These are phyloP conservation scores for Tapirus indicus DNA, from an alignment of 2,797 vertebrate species.

Conservation along the genomic window DNA sequence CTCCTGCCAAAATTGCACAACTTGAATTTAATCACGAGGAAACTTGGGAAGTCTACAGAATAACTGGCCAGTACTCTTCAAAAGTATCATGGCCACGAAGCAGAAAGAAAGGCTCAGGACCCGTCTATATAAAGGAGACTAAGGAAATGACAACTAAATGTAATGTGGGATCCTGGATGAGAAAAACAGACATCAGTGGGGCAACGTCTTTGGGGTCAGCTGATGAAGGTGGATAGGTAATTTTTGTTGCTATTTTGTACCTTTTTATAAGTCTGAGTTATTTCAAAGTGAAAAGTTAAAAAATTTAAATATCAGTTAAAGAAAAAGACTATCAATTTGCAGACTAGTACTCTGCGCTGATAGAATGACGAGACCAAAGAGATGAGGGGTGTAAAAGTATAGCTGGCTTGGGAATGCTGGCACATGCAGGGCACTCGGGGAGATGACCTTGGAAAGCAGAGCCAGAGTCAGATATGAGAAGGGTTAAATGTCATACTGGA, in stretches of 20 bases:
- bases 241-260: neutral
- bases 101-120: neutral
- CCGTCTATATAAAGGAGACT: neutral
- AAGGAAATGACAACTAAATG: neutral
- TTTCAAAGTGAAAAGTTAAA: conserved; percentile 6
- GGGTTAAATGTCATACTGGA: neutral
- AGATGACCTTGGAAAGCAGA: neutral
- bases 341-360: neutral
- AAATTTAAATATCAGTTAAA: neutral
- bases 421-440: neutral
- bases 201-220: neutral
- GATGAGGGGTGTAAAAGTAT: neutral
- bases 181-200: neutral
- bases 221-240: neutral
- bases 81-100: neutral
- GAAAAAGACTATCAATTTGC: neutral
- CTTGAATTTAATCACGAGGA: neutral
- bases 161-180: neutral
- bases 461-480: neutral
- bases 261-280: neutral
- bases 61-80: neutral
- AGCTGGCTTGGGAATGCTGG: neutral
- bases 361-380: neutral
- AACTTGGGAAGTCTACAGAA: neutral
- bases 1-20: neutral